These are phyloP conservation scores for Megastigmus dorsalis DNA, from an alignment of 2,888 invertebrate genomes.

Conservation along the genomic window DNA sequence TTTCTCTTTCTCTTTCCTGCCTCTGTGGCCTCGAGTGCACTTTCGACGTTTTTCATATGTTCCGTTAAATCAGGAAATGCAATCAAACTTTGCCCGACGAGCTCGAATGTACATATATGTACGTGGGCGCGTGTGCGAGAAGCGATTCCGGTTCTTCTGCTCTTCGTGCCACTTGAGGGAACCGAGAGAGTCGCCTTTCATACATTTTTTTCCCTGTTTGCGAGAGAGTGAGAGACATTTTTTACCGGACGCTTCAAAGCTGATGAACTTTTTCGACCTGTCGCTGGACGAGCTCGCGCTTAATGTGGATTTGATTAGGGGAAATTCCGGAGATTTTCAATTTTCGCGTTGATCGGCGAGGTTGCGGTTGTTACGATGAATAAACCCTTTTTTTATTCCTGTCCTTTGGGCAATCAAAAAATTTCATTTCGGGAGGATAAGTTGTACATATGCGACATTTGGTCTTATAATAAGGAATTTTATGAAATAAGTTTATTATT, in stretches of 20 bases:
- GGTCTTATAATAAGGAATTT: no score
- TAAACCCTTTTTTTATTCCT: no score
- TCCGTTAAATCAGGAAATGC: slow-evolving; percentile 53
- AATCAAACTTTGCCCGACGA: slow-evolving; percentile 48
- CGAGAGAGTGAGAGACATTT: neutral
- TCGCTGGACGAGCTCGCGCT: neutral
- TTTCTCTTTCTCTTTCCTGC: slow-evolving; percentile 36
- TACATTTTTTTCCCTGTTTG: slow-evolving; percentile 15
- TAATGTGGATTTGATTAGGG: neutral
- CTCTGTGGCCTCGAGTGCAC: slow-evolving; percentile 41
- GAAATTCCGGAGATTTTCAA: no score
- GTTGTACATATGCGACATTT: no score
- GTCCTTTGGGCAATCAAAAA: no score
- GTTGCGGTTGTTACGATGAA: no score
- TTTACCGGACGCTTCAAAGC: slow-evolving; percentile 19
- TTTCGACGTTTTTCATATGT: slow-evolving; percentile 57
- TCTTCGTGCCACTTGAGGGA: slow-evolving; percentile 14
- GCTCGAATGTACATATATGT: neutral
- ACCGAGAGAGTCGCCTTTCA: slow-evolving; percentile 29
- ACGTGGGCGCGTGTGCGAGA: neutral
- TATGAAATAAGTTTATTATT: no score
- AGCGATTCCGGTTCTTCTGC: neutral
- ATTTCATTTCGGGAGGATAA: no score
- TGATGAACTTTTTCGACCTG: slow-evolving; percentile 19
- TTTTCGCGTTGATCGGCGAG: no score